Evolutionary conservation across 2,888 invertebrate genomes (phyloP).

Genomic region (Lomographa bimaculata): DNA sequence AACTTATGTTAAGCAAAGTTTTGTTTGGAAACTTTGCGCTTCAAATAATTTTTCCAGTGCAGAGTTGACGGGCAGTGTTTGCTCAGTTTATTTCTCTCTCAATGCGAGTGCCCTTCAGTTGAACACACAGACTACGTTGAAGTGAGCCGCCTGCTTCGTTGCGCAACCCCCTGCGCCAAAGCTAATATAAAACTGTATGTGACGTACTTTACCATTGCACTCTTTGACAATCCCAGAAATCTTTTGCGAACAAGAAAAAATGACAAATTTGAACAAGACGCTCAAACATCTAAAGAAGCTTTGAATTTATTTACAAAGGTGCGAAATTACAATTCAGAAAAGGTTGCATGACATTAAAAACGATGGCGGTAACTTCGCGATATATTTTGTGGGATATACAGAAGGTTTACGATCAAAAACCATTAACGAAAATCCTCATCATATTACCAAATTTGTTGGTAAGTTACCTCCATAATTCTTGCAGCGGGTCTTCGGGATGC

Average conservation of each 20-base stretch:
- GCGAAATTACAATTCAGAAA: slow-evolving; percentile 11
- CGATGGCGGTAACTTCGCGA: slow-evolving; percentile 3
- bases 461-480: slow-evolving; percentile 55
- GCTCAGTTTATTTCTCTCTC: slow-evolving; percentile 72
- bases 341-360: slow-evolving; percentile 2
- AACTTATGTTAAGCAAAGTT: slow-evolving; percentile 41
- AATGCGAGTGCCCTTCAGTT: slow-evolving; percentile 64
- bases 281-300: slow-evolving; percentile 1
- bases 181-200: slow-evolving; percentile 65
- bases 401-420: slow-evolving; percentile 12
- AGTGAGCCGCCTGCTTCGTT: slow-evolving; percentile 62
- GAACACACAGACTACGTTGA: slow-evolving; percentile 66
- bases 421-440: slow-evolving; percentile 21
- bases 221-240: slow-evolving; percentile 45
- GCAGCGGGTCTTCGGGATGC: slow-evolving; percentile 48
- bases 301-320: slow-evolving; percentile 8
- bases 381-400: slow-evolving; percentile 1
- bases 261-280: slow-evolving; percentile 13
- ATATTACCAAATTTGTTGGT: slow-evolving; percentile 31
- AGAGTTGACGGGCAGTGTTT: slow-evolving; percentile 63
- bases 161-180: slow-evolving; percentile 52
- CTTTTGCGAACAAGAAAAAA: slow-evolving; percentile 10
- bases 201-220: slow-evolving; percentile 53
- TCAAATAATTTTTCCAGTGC: slow-evolving; percentile 59
- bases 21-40: slow-evolving; percentile 56